These are phyloP conservation scores for Phycodurus eques DNA, from an alignment of 2,113 vertebrate species.

Conservation along the genomic window DNA sequence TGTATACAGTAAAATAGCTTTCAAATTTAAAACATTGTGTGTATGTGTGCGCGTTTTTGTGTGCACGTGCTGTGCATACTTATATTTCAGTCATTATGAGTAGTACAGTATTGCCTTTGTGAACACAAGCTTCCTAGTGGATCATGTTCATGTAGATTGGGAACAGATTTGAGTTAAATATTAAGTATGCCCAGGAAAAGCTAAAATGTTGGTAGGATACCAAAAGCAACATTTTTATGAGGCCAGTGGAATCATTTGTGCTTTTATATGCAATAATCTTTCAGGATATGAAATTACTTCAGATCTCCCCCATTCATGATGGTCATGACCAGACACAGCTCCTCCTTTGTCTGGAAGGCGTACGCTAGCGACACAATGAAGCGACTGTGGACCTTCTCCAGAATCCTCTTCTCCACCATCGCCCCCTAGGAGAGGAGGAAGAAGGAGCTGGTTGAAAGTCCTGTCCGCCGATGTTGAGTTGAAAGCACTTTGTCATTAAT, in stretches of 20 bases:
- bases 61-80: no score
- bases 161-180: no score
- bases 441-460: neutral
- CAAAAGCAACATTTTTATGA: neutral
- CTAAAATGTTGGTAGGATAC: neutral
- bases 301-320: constrained; percentile 94
- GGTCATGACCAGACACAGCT: constrained; percentile 91
- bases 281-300: constrained; percentile 63
- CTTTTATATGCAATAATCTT: neutral
- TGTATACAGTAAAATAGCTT: no score
- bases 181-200: no score
- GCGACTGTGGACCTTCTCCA: constrained; percentile 84
- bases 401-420: constrained; percentile 85
- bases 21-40: no score
- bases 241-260: neutral
- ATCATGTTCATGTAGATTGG: no score
- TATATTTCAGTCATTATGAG: no score
- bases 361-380: constrained; percentile 87
- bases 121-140: no score
- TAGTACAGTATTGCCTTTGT: no score
- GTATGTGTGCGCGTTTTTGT: no score
- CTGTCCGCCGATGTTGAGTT: neutral
- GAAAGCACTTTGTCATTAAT: constrained; percentile 11
- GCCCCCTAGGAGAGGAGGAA: constrained; percentile 72
- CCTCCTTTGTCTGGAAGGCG: constrained; percentile 83